Evolutionary conservation across 2,113 vertebrate genomes (phyloP), one percentile per base, ranked within the genome.

Genomic region (Theropithecus gelada): DNA sequence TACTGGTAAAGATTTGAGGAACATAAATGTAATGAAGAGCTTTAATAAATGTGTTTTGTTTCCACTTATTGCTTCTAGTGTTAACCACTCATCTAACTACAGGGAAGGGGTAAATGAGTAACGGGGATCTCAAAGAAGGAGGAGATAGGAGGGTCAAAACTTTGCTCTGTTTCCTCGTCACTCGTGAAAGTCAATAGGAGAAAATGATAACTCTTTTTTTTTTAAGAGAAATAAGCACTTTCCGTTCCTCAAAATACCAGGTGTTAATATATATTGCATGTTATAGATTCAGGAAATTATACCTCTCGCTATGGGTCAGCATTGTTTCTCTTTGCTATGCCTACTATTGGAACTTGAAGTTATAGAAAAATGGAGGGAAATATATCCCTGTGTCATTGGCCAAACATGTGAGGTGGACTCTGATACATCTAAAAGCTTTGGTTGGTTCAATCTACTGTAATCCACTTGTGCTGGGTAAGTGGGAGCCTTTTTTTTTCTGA

Each of bases 41-140:
- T 88, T 86, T 72, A 78, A 82, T 84, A 96, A 95, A 78, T n/a
- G 27, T 50, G 32, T 30, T 90, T 93, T 96, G 43, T 73, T 89
- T 57, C 38, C 27, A 86, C 52, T 82, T 94, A 72, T 12, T 91
- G 20, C 80, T 27, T 93, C 52, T 32, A 30, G 52, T 68, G 43
- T 90, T 93, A 80, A 87, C 20, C 57, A 85, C n/a, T 68, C 45
- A 78, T 90, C 68, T 90, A 73, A 72, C 72, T 64, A 45, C 13
- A 83, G 59, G 57, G 25, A 52, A 55, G 52, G 79, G n/a, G 18
- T 48, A 84, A 43, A 17, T 55, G 43, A 55, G 14, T 48, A 80
- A 82, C 27, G 70, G 59, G 38, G 9, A 70, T 83, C 38, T 70
- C 48, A 75, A 68, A 83, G 30, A 23, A 97, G 72, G 25, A 52